These are phyloP conservation scores for Melolontha melolontha DNA, from an alignment of 2,888 invertebrate genomes.

Conservation along the genomic window DNA sequence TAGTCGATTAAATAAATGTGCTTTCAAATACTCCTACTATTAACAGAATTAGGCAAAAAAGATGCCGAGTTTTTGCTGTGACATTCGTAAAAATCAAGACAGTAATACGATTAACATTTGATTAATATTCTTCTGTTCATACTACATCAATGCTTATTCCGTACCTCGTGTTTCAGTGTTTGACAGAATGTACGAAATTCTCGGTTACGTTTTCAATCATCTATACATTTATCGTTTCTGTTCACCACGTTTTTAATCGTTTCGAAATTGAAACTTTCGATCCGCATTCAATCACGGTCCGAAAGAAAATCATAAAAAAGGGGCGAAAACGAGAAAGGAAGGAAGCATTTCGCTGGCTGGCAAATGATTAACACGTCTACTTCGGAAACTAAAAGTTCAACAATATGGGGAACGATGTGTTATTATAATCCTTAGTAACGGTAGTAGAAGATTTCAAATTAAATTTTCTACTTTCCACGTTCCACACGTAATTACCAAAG, in stretches of 20 bases:
- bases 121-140: too few relatives aligned
- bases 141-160: too few relatives aligned
- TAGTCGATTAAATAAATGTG: too few relatives aligned
- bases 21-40: too few relatives aligned
- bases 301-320: not conserved
- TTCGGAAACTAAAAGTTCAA: slow-evolving; percentile 12
- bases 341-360: not conserved
- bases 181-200: too few relatives aligned
- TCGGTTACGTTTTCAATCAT: too few relatives aligned
- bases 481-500: slow-evolving; percentile 22
- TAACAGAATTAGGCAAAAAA: too few relatives aligned
- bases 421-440: slow-evolving; percentile 7
- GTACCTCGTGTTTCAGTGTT: too few relatives aligned
- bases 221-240: not conserved
- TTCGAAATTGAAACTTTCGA: not conserved
- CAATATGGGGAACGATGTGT: not conserved
- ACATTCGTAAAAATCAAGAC: too few relatives aligned
- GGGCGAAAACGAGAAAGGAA: slow-evolving; percentile 9
- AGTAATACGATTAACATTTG: too few relatives aligned
- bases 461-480: slow-evolving; percentile 22
- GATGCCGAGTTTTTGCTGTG: too few relatives aligned
- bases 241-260: not conserved
- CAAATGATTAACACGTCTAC: slow-evolving; percentile 5
- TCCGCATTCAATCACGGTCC: slow-evolving; percentile 1
- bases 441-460: slow-evolving; percentile 7